Conservation (phyloP, 37 sponge, comb jelly and placozoan genomes). For the Geodia barretti region DNA sequence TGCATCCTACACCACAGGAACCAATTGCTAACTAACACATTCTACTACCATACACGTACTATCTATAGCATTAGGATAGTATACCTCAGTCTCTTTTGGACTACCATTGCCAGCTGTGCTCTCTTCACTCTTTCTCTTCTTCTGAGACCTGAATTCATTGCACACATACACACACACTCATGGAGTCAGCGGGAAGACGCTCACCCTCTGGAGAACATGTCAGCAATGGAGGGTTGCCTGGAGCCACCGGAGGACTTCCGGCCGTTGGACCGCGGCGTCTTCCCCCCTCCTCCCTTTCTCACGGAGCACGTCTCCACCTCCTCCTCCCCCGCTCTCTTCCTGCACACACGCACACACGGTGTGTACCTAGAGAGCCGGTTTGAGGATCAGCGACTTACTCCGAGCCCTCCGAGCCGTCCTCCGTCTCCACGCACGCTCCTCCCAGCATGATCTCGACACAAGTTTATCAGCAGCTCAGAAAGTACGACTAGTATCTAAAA, state of each 20-base stretch:
- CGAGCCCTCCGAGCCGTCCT: neutral
- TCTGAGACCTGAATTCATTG: no score
- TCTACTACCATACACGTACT: no score
- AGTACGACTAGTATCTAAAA: no score
- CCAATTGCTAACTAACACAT: neutral
- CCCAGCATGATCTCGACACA: no score
- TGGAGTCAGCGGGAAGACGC: no score
- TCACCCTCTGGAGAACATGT: neutral
- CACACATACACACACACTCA: no score
- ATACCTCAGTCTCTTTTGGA: no score
- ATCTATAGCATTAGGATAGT: no score
- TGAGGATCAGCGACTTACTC: no score
- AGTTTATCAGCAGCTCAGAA: no score
- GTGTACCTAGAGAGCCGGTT: neutral
- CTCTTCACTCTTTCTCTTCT: slow-evolving; percentile 5
- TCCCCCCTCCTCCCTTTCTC: neutral
- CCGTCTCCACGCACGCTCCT: slow-evolving; percentile 4
- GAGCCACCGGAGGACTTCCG: neutral
- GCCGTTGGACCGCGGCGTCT: neutral
- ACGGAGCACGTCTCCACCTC: neutral
- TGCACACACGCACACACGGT: slow-evolving; percentile 1
- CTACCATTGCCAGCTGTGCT: no score
- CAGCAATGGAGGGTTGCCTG: neutral
- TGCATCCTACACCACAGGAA: neutral
- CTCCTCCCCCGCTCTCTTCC: neutral